Evolutionary conservation across 2,888 invertebrate species (phyloP), one percentile per base, ranked within the genome.

Genomic region (Caenorhabditis japonica): DNA sequence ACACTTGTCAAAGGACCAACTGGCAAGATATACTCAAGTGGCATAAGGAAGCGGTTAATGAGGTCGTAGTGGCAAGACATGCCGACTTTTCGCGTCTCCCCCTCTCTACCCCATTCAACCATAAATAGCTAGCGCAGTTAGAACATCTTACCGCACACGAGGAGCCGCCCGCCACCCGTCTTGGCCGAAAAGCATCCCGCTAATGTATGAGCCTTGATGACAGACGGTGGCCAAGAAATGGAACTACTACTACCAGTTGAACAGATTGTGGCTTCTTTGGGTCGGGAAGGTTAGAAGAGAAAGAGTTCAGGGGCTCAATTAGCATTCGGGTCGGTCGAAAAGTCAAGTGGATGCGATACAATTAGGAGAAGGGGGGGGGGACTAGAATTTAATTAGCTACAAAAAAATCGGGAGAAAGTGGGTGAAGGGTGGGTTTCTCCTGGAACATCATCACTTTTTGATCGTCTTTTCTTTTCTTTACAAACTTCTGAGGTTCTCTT

Each of bases 201-300:
- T 66, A 66, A 66, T 66, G 66, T 58, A 56, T 58, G 66, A 66
- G 51, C 66, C n/a, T n/a, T 56, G 52, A 52, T 66, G 66, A 66
- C 66, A 66, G 66, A 66, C 66, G 66, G 64, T 56, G 49, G 17
- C 38, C 49, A 52, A 47, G 59, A 52, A 70, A 53, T 25, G 39
- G 13, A 43, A n/a, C 23, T 19, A 17, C 7, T n/a, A 30, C 62
- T 52, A 66, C 70, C 56, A 70, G 61, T 70, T 70, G 61, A 70
- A 61, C 52, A 69, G 68, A 56, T 66, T 66, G 66, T 25, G 56
- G 12, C 12, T 19, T n/a, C 30, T 51, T 47, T 38, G 23, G 43
- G 46, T n/a, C n/a, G n/a, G n/a, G n/a, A n/a, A n/a, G n/a, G 38
- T 30, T 43, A 51, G 55, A 44, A 36, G 51, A 39, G 47, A 53